These are phyloP conservation scores for Harpalus rufipes DNA, from an alignment of 2,888 invertebrate genomes.

Conservation along the genomic window DNA sequence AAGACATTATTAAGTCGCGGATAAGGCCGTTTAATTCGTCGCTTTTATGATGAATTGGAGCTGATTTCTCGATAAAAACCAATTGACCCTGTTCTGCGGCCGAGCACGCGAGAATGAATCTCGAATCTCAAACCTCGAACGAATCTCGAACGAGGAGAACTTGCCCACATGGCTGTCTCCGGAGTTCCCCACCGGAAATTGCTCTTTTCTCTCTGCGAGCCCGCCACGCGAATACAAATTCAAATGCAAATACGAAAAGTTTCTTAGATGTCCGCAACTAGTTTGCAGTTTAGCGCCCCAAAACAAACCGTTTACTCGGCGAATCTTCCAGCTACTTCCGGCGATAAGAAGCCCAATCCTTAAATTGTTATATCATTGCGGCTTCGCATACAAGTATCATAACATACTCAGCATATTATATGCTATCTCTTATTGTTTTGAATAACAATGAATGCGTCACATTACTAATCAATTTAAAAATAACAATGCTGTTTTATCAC, in stretches of 20 bases:
- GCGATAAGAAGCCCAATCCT: not conserved
- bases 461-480: not conserved
- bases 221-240: conserved; percentile 52
- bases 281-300: conserved; percentile 45
- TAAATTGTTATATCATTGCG: conserved; percentile 8
- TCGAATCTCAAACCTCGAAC: too few relatives aligned
- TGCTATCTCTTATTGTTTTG: not conserved
- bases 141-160: not conserved
- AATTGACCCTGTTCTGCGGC: conserved; percentile 58
- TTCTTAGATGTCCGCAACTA: conserved; percentile 36
- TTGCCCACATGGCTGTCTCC: conserved; percentile 29
- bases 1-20: conserved; percentile 64
- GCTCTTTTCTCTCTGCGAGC: conserved; percentile 42
- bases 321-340: conserved; percentile 1
- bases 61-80: conserved; percentile 61
- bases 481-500: not conserved
- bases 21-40: conserved; percentile 60
- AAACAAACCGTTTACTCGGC: conserved; percentile 24
- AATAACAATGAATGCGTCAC: not conserved
- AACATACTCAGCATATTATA: not conserved
- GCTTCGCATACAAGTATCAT: not conserved
- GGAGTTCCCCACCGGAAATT: conserved; percentile 58
- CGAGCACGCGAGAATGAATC: conserved; percentile 39
- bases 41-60: conserved; percentile 61
- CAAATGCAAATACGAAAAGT: conserved; percentile 60